A percentile compares a stretch with the other conserved stretches of the same genome.
Conservation (phyloP, 2,797 vertebrate genomes). For the Hydrophis major region DNA sequence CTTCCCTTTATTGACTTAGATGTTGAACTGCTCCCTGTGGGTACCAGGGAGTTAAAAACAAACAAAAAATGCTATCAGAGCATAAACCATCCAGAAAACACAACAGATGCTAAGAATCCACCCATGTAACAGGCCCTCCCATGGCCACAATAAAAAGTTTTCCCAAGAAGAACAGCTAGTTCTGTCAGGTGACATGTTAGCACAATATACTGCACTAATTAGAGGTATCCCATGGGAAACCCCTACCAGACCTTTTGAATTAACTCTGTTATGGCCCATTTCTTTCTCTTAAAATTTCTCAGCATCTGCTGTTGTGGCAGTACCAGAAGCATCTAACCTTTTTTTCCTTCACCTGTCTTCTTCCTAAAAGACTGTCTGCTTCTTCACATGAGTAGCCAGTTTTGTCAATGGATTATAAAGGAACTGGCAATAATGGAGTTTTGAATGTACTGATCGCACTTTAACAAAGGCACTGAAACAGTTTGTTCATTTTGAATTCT, state of each 20-base stretch:
- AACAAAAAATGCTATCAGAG: not conserved
- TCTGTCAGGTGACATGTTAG: conserved; percentile 7
- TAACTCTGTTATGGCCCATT: conserved; percentile 22
- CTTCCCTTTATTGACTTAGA: not conserved
- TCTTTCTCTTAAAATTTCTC: conserved; percentile 10
- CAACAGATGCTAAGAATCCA: conserved; percentile 9
- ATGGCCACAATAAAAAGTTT: not conserved
- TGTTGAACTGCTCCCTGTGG: not conserved
- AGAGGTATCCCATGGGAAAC: conserved; percentile 10
- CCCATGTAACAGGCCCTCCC: not conserved
- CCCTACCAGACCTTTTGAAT: conserved; percentile 23
- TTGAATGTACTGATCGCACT: not conserved
- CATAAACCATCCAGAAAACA: not conserved
- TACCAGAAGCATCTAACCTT: not conserved
- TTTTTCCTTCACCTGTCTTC: not conserved
- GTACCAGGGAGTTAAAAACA: not conserved
- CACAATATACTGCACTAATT: conserved; percentile 14
- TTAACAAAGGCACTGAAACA: not conserved
- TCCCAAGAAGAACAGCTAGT: not conserved
- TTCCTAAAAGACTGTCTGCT: not conserved
- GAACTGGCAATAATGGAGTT: not conserved
- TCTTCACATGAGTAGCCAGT: not conserved
- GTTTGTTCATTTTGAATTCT: not conserved
- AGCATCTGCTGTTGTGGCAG: not conserved
- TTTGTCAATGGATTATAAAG: not conserved